Base-by-base conservation (phyloP, 2,797 vertebrate species). In the Setipinna tenuifilis region DNA sequence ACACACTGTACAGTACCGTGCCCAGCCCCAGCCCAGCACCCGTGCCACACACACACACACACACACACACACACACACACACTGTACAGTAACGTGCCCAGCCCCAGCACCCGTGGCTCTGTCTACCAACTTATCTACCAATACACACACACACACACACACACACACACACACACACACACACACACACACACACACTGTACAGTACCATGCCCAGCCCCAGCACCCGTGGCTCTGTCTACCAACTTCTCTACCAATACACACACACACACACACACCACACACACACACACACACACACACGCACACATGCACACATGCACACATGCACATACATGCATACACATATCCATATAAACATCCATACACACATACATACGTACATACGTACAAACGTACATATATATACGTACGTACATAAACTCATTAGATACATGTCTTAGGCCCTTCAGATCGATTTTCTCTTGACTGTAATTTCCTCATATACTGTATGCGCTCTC, bases 401-500 rank as follows among this genome's bases (percentile, higher is more conserved):
- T 23, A 61, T 21, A n/a, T 23, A 7, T 21, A 61, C n/a, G n/a
- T 23, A n/a, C 59, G n/a, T 23, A 61, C 59, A n/a, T 23, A 7
- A 4, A 19, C 35, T 41, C 35, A 41, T 59, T 59, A 21, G 6
- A 59, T 59, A 54, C 50, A 21, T 21, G 86, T 93, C n/a, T 89
- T 71, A 85, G 48, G 41, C 80, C 50, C 81, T 86, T 86, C 86
- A 85, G 83, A 86, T 86, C 87, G 84, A 82, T 84, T 88, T 88
- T 85, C 82, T 65, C 81, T 87, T 87, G 82, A 86, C 81, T 87
- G 59, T 85, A 81, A 88, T 83, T 86, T 83, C 78, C 81, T 84
- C 82, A 59, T 61, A 85, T 48, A n/a, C n/a, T n/a, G n/a, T n/a
- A 65, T 61, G 83, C 83, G 31, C 81, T 41, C 35, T 41, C 35